A percentile compares a stretch with the other conserved stretches of the same genome.
These are phyloP conservation scores for Cercopithecus mona DNA, from an alignment of 2,113 vertebrate genomes.

Conservation along the genomic window DNA sequence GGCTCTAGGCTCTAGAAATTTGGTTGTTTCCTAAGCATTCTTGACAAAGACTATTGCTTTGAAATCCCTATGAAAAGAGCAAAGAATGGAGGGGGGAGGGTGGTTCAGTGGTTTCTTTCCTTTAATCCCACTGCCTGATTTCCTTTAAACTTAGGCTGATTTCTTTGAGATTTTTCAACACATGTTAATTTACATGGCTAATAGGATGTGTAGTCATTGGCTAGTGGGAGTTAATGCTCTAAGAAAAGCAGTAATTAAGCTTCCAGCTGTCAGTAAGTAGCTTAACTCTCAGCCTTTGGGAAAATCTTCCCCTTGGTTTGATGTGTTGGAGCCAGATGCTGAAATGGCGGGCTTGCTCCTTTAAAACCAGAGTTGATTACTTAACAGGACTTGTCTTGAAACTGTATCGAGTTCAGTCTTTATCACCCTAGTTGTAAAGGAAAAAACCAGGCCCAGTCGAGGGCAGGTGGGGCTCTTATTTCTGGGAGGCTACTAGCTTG, in stretches of 20 bases:
- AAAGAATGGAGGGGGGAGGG: not conserved
- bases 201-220: conserved; percentile 58
- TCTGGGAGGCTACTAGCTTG: not conserved
- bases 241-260: conserved; percentile 57
- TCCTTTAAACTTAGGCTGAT: not conserved
- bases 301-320: conserved; percentile 26
- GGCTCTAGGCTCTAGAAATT: not conserved
- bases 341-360: conserved; percentile 7
- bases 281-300: conserved; percentile 56
- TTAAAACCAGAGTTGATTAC: not conserved
- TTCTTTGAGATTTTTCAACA: conserved; percentile 30
- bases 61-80: not conserved
- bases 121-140: not conserved
- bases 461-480: not conserved
- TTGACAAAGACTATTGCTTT: not conserved
- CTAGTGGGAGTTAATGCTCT: conserved; percentile 35
- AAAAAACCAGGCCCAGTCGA: accelerated
- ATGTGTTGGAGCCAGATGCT: conserved; percentile 56
- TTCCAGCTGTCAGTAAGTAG: conserved; percentile 57
- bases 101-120: not conserved
- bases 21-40: not conserved
- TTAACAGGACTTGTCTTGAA: not conserved
- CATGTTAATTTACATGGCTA: conserved; percentile 41
- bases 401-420: not conserved
- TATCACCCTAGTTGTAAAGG: not conserved